A percentile compares a stretch with the other conserved stretches of the same genome.
These are phyloP conservation scores for Eugnorisma glareosa DNA, from an alignment of 2,888 invertebrate species.

Conservation along the genomic window DNA sequence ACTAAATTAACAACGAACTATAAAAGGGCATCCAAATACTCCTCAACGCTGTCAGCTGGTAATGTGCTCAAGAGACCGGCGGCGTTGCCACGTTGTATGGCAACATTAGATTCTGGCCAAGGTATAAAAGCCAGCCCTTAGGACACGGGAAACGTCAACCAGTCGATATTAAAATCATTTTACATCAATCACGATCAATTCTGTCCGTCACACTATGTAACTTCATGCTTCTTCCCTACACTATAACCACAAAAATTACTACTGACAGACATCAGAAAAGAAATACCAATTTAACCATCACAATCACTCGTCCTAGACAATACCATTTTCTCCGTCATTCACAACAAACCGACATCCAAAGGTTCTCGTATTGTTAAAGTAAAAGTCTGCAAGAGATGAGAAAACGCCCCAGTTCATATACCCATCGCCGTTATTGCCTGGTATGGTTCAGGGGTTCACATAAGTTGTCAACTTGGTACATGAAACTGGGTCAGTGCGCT, in stretches of 20 bases:
- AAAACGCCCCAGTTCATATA: constrained; percentile 71
- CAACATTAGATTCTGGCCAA: too few species aligned
- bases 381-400: constrained; percentile 69
- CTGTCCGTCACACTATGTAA: too few species aligned
- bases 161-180: too few species aligned
- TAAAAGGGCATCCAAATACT: too few species aligned
- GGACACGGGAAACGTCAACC: too few species aligned
- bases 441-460: constrained; percentile 80
- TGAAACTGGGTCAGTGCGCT: constrained; percentile 65
- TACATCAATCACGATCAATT: background rate
- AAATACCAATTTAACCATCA: constrained; percentile 21
- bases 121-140: too few species aligned
- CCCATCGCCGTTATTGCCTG: constrained; percentile 48
- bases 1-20: too few species aligned
- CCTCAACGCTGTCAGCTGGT: too few species aligned
- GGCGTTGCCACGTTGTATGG: too few species aligned
- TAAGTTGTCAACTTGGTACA: constrained; percentile 69
- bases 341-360: constrained; percentile 36
- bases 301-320: constrained; percentile 42
- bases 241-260: background rate
- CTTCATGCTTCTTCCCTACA: background rate
- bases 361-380: constrained; percentile 64
- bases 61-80: too few species aligned
- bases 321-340: constrained; percentile 52
- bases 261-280: constrained; percentile 6